Percentiles rank a stretch among this genome's conserved stretches.
These are phyloP conservation scores for Tenualosa thibaudeaui DNA, from an alignment of 2,797 vertebrate genomes.

Conservation along the genomic window DNA sequence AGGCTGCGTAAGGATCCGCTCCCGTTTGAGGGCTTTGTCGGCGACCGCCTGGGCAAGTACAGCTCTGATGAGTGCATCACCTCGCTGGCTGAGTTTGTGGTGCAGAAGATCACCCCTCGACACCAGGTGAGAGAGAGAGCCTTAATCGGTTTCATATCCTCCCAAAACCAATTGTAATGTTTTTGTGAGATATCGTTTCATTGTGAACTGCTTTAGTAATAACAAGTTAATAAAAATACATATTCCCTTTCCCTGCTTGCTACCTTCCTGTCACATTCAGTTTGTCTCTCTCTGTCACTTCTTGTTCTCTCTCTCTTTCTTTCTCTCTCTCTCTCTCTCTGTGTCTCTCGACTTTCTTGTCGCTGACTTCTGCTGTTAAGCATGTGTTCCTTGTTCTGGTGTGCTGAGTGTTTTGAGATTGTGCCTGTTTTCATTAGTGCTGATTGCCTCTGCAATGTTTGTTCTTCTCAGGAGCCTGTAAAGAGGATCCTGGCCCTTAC, in stretches of 20 bases:
- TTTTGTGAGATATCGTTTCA: too few relatives aligned
- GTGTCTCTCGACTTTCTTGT: background rate
- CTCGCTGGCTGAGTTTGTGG: conserved; percentile 96
- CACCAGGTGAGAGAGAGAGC: conserved; percentile 80
- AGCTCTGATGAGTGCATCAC: conserved; percentile 95
- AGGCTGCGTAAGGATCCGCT: conserved; percentile 89
- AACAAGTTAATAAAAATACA: background rate
- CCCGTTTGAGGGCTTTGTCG: conserved; percentile 87
- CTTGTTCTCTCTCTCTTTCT: too few relatives aligned
- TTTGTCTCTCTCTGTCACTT: background rate
- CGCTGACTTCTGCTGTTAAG: conserved; percentile 3
- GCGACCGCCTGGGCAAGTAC: conserved; percentile 94
- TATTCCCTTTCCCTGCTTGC: background rate
- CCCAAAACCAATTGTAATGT: too few relatives aligned
- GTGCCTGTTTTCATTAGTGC: background rate
- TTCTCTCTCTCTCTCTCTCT: background rate
- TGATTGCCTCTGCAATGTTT: background rate
- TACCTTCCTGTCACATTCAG: background rate
- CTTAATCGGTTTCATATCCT: background rate
- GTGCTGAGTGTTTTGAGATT: background rate
- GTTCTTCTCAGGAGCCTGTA: conserved; percentile 83
- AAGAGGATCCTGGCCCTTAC: conserved; percentile 93
- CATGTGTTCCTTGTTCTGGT: background rate
- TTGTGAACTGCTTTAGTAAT: background rate
- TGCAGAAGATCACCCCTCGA: conserved; percentile 93